Conservation (phyloP, 1,140 invertebrate genomes). For the Stegodyphus dumicola region DNA sequence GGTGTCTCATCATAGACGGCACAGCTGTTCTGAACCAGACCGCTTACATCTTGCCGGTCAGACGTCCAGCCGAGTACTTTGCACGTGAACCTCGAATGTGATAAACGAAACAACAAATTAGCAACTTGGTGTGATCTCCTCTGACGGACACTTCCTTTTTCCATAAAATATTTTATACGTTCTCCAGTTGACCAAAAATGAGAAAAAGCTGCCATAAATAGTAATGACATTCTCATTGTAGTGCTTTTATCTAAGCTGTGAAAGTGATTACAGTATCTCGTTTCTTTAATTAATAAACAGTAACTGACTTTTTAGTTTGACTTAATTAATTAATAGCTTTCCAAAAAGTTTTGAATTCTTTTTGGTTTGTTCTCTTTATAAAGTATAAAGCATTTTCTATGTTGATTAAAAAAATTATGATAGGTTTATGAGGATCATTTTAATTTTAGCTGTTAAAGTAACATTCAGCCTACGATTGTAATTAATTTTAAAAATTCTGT, state of each 20-base stretch:
- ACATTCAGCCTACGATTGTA: too few species aligned
- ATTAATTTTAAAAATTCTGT: too few species aligned
- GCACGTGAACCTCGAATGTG: conserved; percentile 25
- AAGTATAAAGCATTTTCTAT: too few species aligned
- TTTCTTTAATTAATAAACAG: too few species aligned
- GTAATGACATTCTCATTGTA: background rate
- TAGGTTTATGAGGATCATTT: too few species aligned
- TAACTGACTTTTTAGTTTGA: too few species aligned
- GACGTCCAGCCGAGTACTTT: conserved; percentile 26
- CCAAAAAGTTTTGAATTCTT: too few species aligned
- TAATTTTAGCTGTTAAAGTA: too few species aligned
- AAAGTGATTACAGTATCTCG: background rate
- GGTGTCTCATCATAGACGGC: conserved; percentile 65
- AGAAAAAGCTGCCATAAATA: background rate
- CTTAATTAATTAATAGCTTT: too few species aligned
- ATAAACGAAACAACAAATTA: conserved; percentile 13
- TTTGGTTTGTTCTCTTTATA: too few species aligned
- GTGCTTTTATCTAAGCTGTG: background rate
- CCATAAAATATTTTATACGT: background rate
- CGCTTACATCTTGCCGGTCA: conserved; percentile 64
- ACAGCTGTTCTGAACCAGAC: conserved; percentile 67
- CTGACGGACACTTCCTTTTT: background rate
- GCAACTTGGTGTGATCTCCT: conserved; percentile 2
- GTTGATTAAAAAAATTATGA: too few species aligned
- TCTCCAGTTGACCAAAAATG: background rate